Evolutionary conservation across 1,140 invertebrate species (phyloP), one percentile per base, ranked within the genome.

Genomic region (Lucilia sericata): DNA sequence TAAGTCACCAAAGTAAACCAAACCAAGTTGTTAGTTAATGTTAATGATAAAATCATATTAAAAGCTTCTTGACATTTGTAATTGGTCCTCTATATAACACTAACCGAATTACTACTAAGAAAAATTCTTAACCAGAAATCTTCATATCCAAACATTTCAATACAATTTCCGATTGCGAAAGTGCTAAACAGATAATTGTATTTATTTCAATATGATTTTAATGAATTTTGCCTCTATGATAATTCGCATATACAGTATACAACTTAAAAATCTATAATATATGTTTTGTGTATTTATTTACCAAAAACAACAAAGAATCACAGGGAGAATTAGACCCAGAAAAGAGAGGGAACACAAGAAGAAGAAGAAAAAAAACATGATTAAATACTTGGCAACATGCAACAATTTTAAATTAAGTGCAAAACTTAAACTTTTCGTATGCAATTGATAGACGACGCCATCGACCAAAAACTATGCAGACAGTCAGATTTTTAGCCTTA

Each of bases 391-490:
- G 76, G 42, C 76, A 80, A 51, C 76, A 51, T 49, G 76, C 76
- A 80, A 80, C 42, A 80, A 80, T 80, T 47, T 51, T 47, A 30
- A 80, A 49, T 80, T 80, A 49, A 80, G 42, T 80, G 47, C 76
- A 49, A 76, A 76, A 80, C 76, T 80, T 80, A 30, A 51, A 80
- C 42, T 80, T 80, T 80, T 80, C 42, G 17, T 78, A 49, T 21
- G 21, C 42, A 49, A 80, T 49, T 80, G 76, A 80, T 80, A 80
- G 76, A 80, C 42, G 76, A 51, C 76, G 76, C 65, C 65, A 19
- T 78, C 75, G 76, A 80, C 76, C 42, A 80, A 80, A 76, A 80
- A 80, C 76, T 80, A 78, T 80, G 76, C 42, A 80, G 42, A 80
- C 76, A 80, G 42, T 80, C 34, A 14, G 74, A 75, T 34, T 25